Base-by-base conservation (phyloP, 2,888 invertebrate genomes). In the Ernsta delagoae region DNA sequence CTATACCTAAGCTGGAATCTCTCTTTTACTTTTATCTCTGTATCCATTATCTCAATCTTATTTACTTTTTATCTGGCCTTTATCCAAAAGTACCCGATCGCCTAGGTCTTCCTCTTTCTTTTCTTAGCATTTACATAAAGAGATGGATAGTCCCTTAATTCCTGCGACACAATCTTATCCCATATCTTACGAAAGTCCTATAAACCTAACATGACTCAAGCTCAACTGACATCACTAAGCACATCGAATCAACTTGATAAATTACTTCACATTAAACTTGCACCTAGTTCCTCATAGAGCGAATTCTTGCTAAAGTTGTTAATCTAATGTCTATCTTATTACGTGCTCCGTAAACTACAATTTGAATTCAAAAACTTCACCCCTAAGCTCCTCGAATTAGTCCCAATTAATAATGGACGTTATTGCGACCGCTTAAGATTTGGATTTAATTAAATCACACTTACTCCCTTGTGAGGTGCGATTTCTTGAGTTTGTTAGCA, bases 231-330 rank as follows among this genome's bases (percentile, higher is more conserved):
- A 59, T 50, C 59, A 59, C 39, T 59, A 59, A 65, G 24, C 31
- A 24, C 36, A 11, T 57, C 43, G 7, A 65, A 65, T 50, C 59
- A 50, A 65, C 50, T 65, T 65, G 59, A 65, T 59, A 65, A 65
- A 65, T 59, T 39, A 65, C 65, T 59, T 16, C 54, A 31, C 56
- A 64, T 64, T 64, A 64, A 64, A 64, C 63, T 64, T 56, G 43
- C 63, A 63, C 63, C 54, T 64, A 56, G 36, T 34, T 36, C 9
- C 34, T 43, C n/a, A 43, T n/a, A n/a, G 41, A n/a, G 54, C n/a
- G 36, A n/a, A 12, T 43, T 56, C 31, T 56, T 56, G 24, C 24
- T 24, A 8, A 16, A 50, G 0, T 43, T 56, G 41, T 5, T 8
- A n/a, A 4, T 16, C 41, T 56, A 43, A 41, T 43, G n/a, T 24